phyloP scores from a whole-genome alignment of 92 coral and sea anemone genomes.

The Actinostola sp. region DNA sequence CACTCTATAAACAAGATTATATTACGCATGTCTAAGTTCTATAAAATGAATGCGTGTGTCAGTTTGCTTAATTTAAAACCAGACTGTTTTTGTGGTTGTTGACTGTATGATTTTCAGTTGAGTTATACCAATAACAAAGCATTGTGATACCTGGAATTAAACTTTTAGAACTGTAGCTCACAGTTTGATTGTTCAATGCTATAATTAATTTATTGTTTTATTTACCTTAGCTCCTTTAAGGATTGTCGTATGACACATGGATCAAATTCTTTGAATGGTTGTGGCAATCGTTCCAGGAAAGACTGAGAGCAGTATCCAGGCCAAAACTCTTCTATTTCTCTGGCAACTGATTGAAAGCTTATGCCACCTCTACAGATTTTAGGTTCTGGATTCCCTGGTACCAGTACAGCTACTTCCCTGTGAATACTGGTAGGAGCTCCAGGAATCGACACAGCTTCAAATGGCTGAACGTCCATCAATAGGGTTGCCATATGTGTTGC shows the following conservation, averaged over 20 bases:
- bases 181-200: too few relatives aligned
- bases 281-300: background rate
- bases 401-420: background rate
- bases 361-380: background rate
- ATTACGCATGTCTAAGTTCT: background rate
- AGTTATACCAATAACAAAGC: too few relatives aligned
- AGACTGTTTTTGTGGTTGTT: background rate
- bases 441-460: background rate
- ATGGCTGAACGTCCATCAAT: background rate
- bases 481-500: background rate
- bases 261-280: background rate
- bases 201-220: too few relatives aligned
- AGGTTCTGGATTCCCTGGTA: background rate
- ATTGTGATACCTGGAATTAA: background rate
- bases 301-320: background rate
- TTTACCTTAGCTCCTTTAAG: background rate
- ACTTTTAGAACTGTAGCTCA: background rate
- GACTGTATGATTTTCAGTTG: too few relatives aligned
- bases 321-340: background rate
- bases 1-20: background rate
- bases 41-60: background rate
- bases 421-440: slow-evolving; percentile 3
- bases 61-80: background rate
- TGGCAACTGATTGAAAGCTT: background rate
- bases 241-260: background rate